Conservation (phyloP, 2,113 vertebrate species). For the Chionomys nivalis region DNA sequence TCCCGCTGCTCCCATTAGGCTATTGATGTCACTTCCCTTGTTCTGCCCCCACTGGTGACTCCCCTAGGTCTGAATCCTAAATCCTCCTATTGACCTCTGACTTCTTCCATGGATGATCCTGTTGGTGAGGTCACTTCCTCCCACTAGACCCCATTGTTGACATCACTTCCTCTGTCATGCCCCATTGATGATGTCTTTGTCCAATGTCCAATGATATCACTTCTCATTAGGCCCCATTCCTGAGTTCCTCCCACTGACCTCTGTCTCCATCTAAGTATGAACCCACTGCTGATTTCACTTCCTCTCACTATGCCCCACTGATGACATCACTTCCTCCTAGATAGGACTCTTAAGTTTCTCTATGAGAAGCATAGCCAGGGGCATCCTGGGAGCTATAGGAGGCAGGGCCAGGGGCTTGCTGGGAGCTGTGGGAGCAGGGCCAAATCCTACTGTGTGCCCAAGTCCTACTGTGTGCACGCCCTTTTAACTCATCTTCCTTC, state of each 20-base stretch:
- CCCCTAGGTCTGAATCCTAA: too few species aligned
- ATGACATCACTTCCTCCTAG: not conserved
- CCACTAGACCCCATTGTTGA: not conserved
- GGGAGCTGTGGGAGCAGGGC: not conserved
- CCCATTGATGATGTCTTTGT: too few species aligned
- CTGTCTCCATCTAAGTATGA: too few species aligned
- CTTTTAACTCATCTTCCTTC: not conserved
- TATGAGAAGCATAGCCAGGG: too few species aligned
- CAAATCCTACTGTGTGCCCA: not conserved
- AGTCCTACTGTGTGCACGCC: not conserved
- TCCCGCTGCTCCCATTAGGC: too few species aligned
- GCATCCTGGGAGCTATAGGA: too few species aligned
- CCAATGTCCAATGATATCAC: too few species aligned
- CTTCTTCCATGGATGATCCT: not conserved
- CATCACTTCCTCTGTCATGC: not conserved
- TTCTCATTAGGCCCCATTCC: not conserved
- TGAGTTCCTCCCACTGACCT: not conserved
- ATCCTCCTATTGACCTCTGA: not conserved
- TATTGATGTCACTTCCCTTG: too few species aligned
- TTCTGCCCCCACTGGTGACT: too few species aligned
- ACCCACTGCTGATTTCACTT: not conserved
- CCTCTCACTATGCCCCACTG: too few species aligned
- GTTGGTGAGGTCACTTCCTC: not conserved
- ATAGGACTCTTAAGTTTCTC: not conserved
- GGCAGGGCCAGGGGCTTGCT: too few species aligned